These are phyloP conservation scores for Microcebus lehilahytsara DNA, from an alignment of 2,113 vertebrate species.

Conservation along the genomic window DNA sequence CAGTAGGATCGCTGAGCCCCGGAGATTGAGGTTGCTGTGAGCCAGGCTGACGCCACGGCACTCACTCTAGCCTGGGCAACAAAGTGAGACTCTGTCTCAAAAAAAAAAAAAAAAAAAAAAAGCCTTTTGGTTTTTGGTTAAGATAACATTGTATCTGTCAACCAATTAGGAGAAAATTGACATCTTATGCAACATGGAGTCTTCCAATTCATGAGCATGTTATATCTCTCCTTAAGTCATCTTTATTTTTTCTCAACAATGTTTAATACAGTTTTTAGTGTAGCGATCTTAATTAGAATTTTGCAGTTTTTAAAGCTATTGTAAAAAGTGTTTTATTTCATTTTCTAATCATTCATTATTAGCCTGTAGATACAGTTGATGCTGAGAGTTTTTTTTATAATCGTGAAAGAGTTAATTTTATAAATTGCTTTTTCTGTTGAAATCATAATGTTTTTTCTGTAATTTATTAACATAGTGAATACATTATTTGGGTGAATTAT, in stretches of 20 bases:
- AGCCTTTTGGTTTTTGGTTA: too few species aligned
- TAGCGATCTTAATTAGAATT: neutral
- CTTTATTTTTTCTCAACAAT: constrained; percentile 8
- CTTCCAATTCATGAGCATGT: neutral
- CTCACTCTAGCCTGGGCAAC: too few species aligned
- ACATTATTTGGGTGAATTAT: neutral
- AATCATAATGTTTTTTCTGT: neutral
- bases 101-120: too few species aligned
- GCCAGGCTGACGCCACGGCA: too few species aligned
- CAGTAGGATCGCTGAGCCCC: too few species aligned
- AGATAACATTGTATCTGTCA: neutral
- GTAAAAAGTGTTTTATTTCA: neutral
- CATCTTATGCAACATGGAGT: neutral
- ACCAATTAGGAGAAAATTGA: neutral
- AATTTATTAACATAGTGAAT: neutral
- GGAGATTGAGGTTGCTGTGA: too few species aligned
- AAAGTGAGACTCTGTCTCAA: too few species aligned
- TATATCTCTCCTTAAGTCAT: neutral
- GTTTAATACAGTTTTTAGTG: neutral
- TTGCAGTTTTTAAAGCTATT: constrained; percentile 16
- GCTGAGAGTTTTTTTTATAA: neutral
- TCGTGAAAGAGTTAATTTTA: constrained; percentile 10
- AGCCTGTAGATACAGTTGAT: neutral
- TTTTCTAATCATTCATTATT: neutral
- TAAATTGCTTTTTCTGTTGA: neutral